Conservation (phyloP, 2,113 vertebrate species). For the Cavia aperea region DNA sequence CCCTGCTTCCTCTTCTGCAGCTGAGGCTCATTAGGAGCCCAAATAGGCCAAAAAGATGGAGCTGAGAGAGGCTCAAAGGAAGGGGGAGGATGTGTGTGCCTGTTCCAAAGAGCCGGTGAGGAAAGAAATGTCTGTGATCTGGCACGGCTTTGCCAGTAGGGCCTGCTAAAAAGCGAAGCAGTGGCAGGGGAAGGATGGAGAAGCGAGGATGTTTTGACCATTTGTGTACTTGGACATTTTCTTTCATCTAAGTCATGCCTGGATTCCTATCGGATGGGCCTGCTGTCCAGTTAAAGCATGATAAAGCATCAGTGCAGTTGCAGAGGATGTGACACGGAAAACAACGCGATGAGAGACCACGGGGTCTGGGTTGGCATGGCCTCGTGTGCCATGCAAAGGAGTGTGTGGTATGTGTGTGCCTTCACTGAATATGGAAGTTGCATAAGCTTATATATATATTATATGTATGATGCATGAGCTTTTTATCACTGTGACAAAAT, state of each 20-base stretch:
- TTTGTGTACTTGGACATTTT: not conserved
- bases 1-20: not conserved
- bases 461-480: not conserved
- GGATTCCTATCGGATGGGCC: not conserved
- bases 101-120: not conserved
- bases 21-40: not conserved
- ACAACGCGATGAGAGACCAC: not conserved
- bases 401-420: not conserved
- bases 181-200: not conserved
- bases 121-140: not conserved
- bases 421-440: not conserved
- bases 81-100: not conserved
- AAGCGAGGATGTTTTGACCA: not conserved
- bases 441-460: too few species aligned
- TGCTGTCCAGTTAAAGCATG: rapidly evolving
- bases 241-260: not conserved
- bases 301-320: too few species aligned
- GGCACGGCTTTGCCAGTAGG: not conserved
- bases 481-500: not conserved
- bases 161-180: not conserved
- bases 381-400: not conserved
- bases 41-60: not conserved
- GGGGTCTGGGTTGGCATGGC: not conserved
- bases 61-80: not conserved
- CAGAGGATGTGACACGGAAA: not conserved